Evolutionary conservation across 2,113 vertebrate genomes (phyloP).

Genomic region (Gallinago jamesoni): DNA sequence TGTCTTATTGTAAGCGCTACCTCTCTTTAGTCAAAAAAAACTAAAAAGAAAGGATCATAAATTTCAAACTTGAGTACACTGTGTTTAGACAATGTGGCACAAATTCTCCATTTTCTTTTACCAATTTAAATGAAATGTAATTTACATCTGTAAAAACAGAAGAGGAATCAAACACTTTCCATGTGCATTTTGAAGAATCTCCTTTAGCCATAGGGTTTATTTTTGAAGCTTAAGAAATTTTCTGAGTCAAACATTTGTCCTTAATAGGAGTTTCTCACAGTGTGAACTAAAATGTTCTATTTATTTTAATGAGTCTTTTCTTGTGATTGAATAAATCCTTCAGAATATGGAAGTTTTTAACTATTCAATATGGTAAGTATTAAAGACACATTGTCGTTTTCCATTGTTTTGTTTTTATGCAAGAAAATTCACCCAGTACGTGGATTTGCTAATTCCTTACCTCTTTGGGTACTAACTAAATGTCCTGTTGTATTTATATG

Average conservation of each 20-base stretch:
- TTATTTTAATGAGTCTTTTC: constrained; percentile 8
- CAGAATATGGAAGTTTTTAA: constrained; percentile 3
- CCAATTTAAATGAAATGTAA: background rate
- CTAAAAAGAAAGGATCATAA: background rate
- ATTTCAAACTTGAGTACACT: background rate
- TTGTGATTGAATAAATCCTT: background rate
- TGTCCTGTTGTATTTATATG: background rate
- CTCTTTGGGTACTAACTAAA: background rate
- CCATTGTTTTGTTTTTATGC: background rate
- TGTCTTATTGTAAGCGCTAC: background rate
- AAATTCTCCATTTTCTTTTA: background rate
- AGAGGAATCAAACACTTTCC: background rate
- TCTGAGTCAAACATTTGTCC: constrained; percentile 41
- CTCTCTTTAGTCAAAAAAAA: background rate
- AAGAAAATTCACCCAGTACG: background rate
- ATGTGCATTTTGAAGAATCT: background rate
- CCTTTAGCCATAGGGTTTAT: background rate
- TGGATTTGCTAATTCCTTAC: background rate
- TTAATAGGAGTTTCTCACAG: constrained; percentile 52
- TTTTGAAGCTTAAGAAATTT: constrained; percentile 53
- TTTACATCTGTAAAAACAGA: constrained; percentile 50
- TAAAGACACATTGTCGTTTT: background rate
- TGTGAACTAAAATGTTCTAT: background rate
- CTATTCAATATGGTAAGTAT: background rate
- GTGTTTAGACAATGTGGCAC: background rate